Evolutionary conservation across 1,140 invertebrate species (phyloP).

Genomic region (Calycopis cecrops): DNA sequence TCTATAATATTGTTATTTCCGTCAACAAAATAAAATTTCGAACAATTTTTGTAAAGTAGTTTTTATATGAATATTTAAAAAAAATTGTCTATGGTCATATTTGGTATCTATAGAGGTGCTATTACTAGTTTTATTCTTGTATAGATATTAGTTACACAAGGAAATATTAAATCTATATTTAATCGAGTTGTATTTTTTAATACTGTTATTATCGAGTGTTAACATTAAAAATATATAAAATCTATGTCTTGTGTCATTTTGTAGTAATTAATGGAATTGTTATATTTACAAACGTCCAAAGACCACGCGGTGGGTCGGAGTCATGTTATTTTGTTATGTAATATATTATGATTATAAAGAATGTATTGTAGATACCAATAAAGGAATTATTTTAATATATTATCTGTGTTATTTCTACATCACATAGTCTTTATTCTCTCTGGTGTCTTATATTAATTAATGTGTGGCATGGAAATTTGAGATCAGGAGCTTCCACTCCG

Average conservation of each 20-base stretch:
- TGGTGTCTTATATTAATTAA: background rate
- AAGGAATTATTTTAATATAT: conserved; percentile 28
- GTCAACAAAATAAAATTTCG: conserved; percentile 33
- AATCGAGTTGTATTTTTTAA: background rate
- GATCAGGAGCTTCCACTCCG: too few relatives aligned
- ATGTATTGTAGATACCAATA: conserved; percentile 68
- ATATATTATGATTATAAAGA: conserved; percentile 46
- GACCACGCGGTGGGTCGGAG: conserved; percentile 50
- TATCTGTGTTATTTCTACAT: conserved; percentile 18
- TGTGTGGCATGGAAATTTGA: too few relatives aligned
- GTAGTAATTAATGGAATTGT: conserved; percentile 23
- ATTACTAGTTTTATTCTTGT: conserved; percentile 32
- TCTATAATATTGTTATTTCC: conserved; percentile 61
- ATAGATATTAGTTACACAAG: conserved; percentile 2
- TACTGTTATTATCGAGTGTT: background rate
- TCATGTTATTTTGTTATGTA: conserved; percentile 59
- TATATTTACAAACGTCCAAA: conserved; percentile 42
- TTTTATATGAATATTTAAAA: conserved; percentile 6
- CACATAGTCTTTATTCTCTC: background rate
- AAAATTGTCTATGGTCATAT: conserved; percentile 16
- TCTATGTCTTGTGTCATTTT: conserved; percentile 13
- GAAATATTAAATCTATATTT: background rate
- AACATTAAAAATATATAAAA: conserved; percentile 6
- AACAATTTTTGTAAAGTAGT: conserved; percentile 8
- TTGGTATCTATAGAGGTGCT: conserved; percentile 43